These are phyloP conservation scores for Oryzias celebensis DNA, from an alignment of 2,113 vertebrate species.

Conservation along the genomic window DNA sequence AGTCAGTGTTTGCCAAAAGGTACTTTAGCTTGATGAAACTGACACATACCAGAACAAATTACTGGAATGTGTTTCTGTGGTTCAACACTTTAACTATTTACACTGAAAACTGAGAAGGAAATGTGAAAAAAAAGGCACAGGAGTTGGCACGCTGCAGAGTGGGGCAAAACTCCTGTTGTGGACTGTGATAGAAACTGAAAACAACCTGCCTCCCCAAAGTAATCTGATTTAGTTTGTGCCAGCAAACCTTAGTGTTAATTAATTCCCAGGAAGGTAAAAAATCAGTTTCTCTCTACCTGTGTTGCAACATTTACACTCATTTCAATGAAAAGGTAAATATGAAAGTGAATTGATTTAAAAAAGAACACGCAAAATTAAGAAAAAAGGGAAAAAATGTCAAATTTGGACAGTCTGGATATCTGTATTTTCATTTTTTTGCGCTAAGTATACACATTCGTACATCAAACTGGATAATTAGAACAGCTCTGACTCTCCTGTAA, in stretches of 20 bases:
- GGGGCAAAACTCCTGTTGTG: constrained; percentile 21
- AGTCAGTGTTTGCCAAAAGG: not conserved
- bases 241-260: constrained; percentile 20
- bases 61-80: not conserved
- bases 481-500: no score
- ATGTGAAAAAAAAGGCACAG: constrained; percentile 10
- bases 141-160: not conserved
- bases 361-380: no score
- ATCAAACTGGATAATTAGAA: no score
- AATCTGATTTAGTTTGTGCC: constrained; percentile 17
- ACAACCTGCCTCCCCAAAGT: constrained; percentile 22
- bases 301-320: not conserved
- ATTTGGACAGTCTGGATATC: no score
- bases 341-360: no score
- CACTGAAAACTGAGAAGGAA: not conserved
- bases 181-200: constrained; percentile 24
- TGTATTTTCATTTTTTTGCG: no score
- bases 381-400: no score
- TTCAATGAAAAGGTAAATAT: not conserved
- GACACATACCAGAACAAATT: not conserved
- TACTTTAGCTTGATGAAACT: not conserved
- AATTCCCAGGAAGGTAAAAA: constrained; percentile 4
- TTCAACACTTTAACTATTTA: not conserved
- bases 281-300: constrained; percentile 1
- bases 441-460: no score